Percentiles rank a stretch among this genome's conserved stretches.
These are phyloP conservation scores for Clamator glandarius DNA, from an alignment of 2,797 vertebrate species.

Conservation along the genomic window DNA sequence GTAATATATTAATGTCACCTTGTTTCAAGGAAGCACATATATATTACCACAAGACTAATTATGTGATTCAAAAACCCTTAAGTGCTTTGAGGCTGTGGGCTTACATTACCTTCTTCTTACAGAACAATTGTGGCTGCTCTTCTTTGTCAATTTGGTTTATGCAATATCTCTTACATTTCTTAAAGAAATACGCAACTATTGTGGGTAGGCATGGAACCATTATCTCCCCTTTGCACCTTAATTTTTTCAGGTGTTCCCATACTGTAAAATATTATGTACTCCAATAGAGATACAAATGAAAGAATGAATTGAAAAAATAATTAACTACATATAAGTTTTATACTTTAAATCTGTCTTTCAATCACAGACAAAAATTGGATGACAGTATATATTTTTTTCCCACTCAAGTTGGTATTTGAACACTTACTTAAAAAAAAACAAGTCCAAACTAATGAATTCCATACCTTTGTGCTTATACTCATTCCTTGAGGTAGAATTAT, in stretches of 20 bases:
- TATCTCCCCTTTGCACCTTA: neutral
- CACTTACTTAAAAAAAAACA: neutral
- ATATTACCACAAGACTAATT: neutral
- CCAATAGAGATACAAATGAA: neutral
- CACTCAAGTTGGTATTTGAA: neutral
- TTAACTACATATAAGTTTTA: neutral
- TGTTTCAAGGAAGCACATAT: neutral
- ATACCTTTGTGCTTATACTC: neutral
- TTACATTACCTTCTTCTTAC: neutral
- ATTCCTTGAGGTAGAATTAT: constrained; percentile 4
- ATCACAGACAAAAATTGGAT: neutral
- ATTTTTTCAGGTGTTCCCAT: neutral
- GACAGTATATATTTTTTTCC: neutral
- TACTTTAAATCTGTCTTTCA: neutral
- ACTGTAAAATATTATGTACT: neutral
- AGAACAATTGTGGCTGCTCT: neutral
- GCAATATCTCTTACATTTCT: neutral
- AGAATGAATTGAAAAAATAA: neutral
- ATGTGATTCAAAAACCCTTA: neutral
- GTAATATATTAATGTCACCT: neutral
- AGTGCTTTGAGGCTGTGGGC: neutral
- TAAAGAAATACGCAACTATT: neutral
- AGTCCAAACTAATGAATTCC: neutral
- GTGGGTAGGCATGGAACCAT: neutral
- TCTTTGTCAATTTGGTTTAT: neutral